phyloP scores from a whole-genome alignment of 2,888 invertebrate species.

The Lepidocyrtinus sp. region DNA sequence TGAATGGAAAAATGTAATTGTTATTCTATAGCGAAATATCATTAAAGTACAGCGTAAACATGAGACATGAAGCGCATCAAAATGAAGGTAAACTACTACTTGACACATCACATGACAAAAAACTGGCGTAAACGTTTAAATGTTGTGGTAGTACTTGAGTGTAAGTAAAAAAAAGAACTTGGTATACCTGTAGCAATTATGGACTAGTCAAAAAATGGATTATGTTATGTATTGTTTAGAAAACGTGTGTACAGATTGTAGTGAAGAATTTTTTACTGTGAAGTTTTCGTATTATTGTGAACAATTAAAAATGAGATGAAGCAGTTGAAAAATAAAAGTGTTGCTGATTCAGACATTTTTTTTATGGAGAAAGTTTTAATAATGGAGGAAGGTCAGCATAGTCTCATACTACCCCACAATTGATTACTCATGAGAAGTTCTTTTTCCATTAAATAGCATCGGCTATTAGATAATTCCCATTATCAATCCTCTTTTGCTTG shows the following conservation, averaged over 20 bases:
- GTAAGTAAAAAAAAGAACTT: conserved; percentile 18
- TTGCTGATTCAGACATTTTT: too few species aligned
- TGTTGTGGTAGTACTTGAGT: conserved; percentile 18
- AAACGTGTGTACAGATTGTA: conserved; percentile 42
- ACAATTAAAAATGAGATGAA: conserved; percentile 26
- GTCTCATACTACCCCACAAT: too few species aligned
- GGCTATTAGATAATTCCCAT: too few species aligned
- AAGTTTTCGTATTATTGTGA: conserved; percentile 53
- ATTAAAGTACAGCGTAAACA: not conserved
- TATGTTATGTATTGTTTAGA: conserved; percentile 22
- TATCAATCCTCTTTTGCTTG: too few species aligned
- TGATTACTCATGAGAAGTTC: too few species aligned
- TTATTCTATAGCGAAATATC: not conserved
- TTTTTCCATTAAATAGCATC: too few species aligned
- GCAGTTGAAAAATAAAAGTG: conserved; percentile 47
- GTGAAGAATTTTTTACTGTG: conserved; percentile 56
- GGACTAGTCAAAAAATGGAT: conserved; percentile 51
- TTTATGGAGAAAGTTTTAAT: too few species aligned
- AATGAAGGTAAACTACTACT: not conserved
- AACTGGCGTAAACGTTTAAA: not conserved
- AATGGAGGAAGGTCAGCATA: too few species aligned
- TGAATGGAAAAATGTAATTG: not conserved
- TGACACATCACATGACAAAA: not conserved
- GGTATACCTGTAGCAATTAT: conserved; percentile 56
- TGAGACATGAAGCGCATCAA: not conserved